Percentiles rank a stretch among this genome's conserved stretches.
These are phyloP conservation scores for Tridacna gigas DNA, from an alignment of 2,888 invertebrate genomes.

Conservation along the genomic window DNA sequence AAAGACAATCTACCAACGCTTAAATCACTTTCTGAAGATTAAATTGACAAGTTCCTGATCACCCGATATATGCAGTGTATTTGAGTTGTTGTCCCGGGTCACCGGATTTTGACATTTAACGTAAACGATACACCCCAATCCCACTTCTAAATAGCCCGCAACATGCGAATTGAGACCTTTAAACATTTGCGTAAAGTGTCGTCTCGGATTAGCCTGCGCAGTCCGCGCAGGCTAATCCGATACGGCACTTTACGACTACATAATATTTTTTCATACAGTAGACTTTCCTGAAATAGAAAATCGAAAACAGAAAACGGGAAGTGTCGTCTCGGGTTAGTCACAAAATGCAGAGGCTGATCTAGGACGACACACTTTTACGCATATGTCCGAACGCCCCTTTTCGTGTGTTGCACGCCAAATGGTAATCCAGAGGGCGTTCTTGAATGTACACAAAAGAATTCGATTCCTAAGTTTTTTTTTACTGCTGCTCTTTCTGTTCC, in stretches of 20 bases:
- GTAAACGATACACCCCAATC: conserved; percentile 3
- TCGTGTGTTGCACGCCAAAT: too few relatives aligned
- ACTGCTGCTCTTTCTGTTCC: too few relatives aligned
- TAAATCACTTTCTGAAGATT: too few relatives aligned
- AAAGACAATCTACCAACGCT: too few relatives aligned
- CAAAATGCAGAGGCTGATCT: background rate
- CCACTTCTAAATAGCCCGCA: background rate
- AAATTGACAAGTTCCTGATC: too few relatives aligned
- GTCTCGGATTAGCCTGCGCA: too few relatives aligned
- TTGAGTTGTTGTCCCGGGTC: conserved; percentile 3
- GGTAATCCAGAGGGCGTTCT: too few relatives aligned
- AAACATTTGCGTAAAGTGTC: too few relatives aligned
- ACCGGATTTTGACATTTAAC: background rate
- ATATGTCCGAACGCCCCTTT: background rate
- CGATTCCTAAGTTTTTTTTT: too few relatives aligned
- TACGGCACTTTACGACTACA: background rate
- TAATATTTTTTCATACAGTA: background rate
- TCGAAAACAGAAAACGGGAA: background rate
- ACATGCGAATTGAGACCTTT: too few relatives aligned
- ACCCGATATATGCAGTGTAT: background rate
- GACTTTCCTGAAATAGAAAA: background rate
- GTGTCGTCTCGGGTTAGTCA: background rate
- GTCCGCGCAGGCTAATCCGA: background rate
- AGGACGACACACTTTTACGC: background rate
- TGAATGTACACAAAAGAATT: too few relatives aligned